Evolutionary conservation across 2,797 vertebrate genomes (phyloP), one percentile per base, ranked within the genome.

Genomic region (Falco berigora): DNA sequence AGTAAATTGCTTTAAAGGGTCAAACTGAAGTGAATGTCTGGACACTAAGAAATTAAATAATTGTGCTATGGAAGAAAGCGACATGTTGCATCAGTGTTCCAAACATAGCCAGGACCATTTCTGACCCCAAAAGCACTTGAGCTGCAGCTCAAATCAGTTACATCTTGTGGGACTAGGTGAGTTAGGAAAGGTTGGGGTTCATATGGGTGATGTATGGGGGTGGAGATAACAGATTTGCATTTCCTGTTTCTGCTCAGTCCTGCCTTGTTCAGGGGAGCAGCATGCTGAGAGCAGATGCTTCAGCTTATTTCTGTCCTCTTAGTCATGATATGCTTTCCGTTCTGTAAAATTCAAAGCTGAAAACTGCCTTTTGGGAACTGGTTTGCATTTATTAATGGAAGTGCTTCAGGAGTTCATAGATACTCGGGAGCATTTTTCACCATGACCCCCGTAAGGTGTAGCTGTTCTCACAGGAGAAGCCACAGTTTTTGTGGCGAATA

Each of bases 371-470:
- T 44, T 42, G 46, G 23, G 10, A 20, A 6, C 6, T 23, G 23
- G 23, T 61, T 46, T 76, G n/a, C 12, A 4, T 44, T 56, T 36
- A 24, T n/a, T 52, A 42, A 27, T 42, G 16, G 40, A 3, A 66
- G 32, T 10, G 1, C 5, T 46, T 42, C 27, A 46, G 27, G n/a
- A 44, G 17, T 21, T 72, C 2, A 14, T 55, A 44, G 82, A 61
- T 47, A 30, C 2, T 53, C 14, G 12, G 44, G 32, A 66, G 18
- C 14, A 4, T 42, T 62, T 79, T 55, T 80, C 24, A 30, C 63
- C 18, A 2, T 0, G 2, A 15, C 10, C 4, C 17, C 0, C 0
- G 0, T 10, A 8, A 13, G 25, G 4, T 4, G 7, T n/a, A 34
- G 67, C 53, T 34, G 52, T 34, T 25, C n/a, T 62, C 22, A 8